phyloP scores from a whole-genome alignment of 1,140 invertebrate genomes.

The Lordiphosa mommai region DNA sequence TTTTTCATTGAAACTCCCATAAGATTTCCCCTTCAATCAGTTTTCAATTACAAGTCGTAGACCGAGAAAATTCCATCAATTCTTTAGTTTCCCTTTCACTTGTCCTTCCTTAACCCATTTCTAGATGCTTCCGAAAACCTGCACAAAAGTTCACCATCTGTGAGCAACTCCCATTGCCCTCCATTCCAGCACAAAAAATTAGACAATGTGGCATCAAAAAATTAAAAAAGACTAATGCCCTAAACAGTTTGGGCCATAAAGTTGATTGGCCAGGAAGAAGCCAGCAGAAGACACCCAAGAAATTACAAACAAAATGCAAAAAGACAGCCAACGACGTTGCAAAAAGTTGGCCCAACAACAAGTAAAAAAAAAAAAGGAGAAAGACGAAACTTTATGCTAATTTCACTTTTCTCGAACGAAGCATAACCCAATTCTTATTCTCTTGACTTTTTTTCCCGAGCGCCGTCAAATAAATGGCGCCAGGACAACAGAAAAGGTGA shows the following conservation, averaged over 20 bases:
- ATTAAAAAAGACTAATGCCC: slow-evolving; percentile 32
- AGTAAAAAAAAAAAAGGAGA: slow-evolving; percentile 10
- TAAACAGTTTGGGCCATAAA: slow-evolving; percentile 28
- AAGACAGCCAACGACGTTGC: slow-evolving; percentile 32
- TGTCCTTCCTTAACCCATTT: background rate
- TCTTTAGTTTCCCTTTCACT: too few relatives aligned
- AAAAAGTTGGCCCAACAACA: slow-evolving; percentile 46
- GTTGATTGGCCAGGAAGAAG: slow-evolving; percentile 34
- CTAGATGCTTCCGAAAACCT: background rate
- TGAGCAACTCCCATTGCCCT: background rate
- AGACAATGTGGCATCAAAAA: slow-evolving; percentile 26
- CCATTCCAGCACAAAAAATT: slow-evolving; percentile 14
- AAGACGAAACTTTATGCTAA: slow-evolving; percentile 63
- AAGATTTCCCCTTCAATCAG: too few relatives aligned
- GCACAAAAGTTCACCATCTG: background rate
- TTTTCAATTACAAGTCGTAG: too few relatives aligned
- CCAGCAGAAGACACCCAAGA: slow-evolving; percentile 33
- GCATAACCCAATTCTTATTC: slow-evolving; percentile 51
- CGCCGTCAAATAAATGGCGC: slow-evolving; percentile 48
- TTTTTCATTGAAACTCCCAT: too few relatives aligned
- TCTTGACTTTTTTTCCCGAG: slow-evolving; percentile 21
- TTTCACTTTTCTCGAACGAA: slow-evolving; percentile 65
- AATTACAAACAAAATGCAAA: slow-evolving; percentile 49
- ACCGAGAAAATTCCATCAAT: too few relatives aligned
- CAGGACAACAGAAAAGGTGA: slow-evolving; percentile 25